A percentile compares a stretch with the other conserved stretches of the same genome.
Evolutionary conservation across 1,140 invertebrate species (phyloP).

Genomic region (Ceratitis capitata): DNA sequence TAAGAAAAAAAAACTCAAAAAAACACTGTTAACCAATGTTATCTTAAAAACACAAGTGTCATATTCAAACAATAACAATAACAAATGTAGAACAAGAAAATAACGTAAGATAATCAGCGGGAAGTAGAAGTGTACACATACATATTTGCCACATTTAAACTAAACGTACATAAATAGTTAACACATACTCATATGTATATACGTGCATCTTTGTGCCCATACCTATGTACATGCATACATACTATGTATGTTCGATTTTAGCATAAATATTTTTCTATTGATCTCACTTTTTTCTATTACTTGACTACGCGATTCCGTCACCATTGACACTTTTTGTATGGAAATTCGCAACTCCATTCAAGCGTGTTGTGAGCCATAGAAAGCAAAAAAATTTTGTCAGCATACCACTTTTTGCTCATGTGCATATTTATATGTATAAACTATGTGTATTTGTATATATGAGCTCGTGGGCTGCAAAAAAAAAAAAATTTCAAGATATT

Average conservation of each 20-base stretch:
- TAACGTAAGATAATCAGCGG: background rate
- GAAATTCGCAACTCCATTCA: constrained; percentile 1
- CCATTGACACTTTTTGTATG: background rate
- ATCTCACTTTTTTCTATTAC: background rate
- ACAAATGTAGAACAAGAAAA: background rate
- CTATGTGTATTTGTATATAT: background rate
- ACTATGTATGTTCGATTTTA: too few relatives aligned
- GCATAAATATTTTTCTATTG: too few relatives aligned
- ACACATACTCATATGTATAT: background rate
- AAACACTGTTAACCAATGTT: background rate
- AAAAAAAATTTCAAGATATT: background rate
- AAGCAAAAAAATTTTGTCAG: background rate
- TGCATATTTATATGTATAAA: background rate
- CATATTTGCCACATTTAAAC: background rate
- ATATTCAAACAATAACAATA: background rate
- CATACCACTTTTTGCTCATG: background rate
- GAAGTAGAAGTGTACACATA: background rate
- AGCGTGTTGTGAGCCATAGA: background rate
- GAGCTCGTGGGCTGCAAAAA: background rate
- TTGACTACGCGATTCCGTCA: background rate
- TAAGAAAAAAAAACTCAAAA: background rate
- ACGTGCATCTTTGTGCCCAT: background rate
- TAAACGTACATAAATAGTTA: too few relatives aligned
- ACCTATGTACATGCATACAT: background rate
- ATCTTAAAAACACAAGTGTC: background rate